A percentile compares a stretch with the other conserved stretches of the same genome.
These are phyloP conservation scores for Plebejus argus DNA, from an alignment of 2,888 invertebrate genomes.

Conservation along the genomic window DNA sequence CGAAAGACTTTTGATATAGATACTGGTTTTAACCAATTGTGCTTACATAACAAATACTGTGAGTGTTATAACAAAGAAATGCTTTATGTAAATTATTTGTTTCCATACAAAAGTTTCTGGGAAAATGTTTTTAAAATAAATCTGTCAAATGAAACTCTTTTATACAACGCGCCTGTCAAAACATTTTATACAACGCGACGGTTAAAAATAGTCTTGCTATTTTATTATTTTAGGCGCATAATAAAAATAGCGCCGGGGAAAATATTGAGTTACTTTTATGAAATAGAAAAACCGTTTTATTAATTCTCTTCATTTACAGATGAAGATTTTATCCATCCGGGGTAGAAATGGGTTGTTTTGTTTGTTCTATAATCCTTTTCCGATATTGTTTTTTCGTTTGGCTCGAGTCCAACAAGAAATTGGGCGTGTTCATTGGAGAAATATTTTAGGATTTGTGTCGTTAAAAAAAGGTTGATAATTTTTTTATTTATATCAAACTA, in stretches of 20 bases:
- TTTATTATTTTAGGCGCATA: conserved; percentile 24
- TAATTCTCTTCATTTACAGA: neutral
- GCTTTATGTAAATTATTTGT: neutral
- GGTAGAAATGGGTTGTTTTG: conserved; percentile 2
- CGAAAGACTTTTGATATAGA: neutral
- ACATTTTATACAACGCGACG: conserved; percentile 9
- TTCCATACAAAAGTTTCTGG: neutral
- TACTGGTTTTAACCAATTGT: neutral
- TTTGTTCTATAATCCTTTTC: conserved; percentile 34
- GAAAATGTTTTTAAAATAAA: neutral
- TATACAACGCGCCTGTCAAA: conserved; percentile 15
- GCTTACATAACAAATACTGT: neutral
- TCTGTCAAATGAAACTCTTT: neutral
- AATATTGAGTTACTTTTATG: neutral
- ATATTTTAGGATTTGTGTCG: conserved; percentile 46
- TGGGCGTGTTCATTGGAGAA: conserved; percentile 40
- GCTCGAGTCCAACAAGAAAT: conserved; percentile 42
- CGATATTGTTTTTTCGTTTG: conserved; percentile 41
- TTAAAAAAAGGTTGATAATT: conserved; percentile 62
- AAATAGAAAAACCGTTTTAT: neutral
- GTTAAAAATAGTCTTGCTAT: conserved; percentile 19
- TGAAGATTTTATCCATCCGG: neutral
- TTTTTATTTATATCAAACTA: conserved; percentile 73
- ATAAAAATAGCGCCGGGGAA: conserved; percentile 5
- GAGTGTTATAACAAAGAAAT: neutral